Evolutionary conservation across 2,113 vertebrate genomes (phyloP).

Genomic region (Catharus minimus): DNA sequence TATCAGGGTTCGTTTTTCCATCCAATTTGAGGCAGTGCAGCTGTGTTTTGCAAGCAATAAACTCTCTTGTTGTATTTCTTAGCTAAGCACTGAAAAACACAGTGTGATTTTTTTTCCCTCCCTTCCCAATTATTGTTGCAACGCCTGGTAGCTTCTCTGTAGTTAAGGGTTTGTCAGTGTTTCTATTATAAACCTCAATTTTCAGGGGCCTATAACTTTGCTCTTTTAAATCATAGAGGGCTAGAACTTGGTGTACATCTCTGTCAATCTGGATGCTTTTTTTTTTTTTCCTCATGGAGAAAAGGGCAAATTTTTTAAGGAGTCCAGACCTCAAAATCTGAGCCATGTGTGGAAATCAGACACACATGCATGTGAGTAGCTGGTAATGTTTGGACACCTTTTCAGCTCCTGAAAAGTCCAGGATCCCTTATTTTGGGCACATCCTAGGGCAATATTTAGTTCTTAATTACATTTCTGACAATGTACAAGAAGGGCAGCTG

Average conservation of each 20-base stretch:
- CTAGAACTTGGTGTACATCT: background rate
- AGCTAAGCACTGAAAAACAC: conserved; percentile 72
- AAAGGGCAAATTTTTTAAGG: background rate
- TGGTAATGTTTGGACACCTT: background rate
- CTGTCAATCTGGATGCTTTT: conserved; percentile 6
- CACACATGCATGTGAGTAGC: background rate
- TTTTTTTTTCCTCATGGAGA: background rate
- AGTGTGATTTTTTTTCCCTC: conserved; percentile 44
- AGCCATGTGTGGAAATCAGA: background rate
- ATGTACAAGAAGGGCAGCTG: background rate
- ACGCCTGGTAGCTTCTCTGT: conserved; percentile 64
- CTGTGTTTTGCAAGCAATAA: conserved; percentile 78
- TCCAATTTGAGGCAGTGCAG: conserved; percentile 78
- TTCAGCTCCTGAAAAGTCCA: background rate
- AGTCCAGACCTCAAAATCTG: background rate
- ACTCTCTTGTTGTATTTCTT: conserved; percentile 72
- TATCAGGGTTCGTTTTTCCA: conserved; percentile 73
- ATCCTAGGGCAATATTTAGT: background rate
- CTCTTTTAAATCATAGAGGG: conserved; percentile 57
- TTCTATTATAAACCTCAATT: conserved; percentile 67
- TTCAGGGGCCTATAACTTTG: conserved; percentile 55
- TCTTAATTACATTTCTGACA: background rate
- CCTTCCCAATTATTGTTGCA: conserved; percentile 67
- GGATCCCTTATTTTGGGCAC: background rate
- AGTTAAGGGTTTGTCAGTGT: conserved; percentile 67